Evolutionary conservation across 2,113 vertebrate species (phyloP), one percentile per base, ranked within the genome.

Genomic region (Oryzias woworae): DNA sequence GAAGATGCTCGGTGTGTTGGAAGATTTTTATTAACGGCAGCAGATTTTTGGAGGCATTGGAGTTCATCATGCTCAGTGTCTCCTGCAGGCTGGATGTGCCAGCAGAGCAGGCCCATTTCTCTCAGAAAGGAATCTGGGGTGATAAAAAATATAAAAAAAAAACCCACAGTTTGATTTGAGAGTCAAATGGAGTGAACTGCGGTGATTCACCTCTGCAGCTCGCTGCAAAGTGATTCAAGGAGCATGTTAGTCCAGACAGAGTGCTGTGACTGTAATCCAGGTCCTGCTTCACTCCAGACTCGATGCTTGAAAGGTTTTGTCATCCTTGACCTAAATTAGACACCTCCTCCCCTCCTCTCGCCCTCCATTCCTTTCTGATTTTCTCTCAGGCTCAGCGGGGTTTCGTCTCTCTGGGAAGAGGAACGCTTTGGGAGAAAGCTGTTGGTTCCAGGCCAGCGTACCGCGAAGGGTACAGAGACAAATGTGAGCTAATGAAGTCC

Each of bases 301-400:
- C 61, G 3, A 49, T 57, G 69, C n/a, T 69, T 0, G 17, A 79
- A 59, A 74, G 61, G 55, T 66, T 52, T 67, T 73, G 78, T 80
- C 81, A 82, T 70, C 73, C 68, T 73, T 78, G 79, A 82, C 84
- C 81, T 76, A 80, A 80, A 80, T 85, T 69, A 71, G 59, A 66
- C n/a, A 42, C 56, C 47, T 8, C 51, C 53, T 16, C 46, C 47
- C 31, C 47, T 51, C 50, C 17, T 26, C 17, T 67, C 4, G 4
- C 20, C 64, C 61, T 69, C 62, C 51, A 48, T 66, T 64, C 56
- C 71, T 53, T 56, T 61, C 66, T 64, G 70, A 77, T 79, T 78
- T 79, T 69, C 71, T 75, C 62, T 78, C 66, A 58, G 48, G 75
- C 72, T 79, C 63, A 52, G 67, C 62, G 71, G 69, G 69, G 23